phyloP scores from a whole-genome alignment of 2,113 vertebrate genomes.

The Donacobius atricapilla region DNA sequence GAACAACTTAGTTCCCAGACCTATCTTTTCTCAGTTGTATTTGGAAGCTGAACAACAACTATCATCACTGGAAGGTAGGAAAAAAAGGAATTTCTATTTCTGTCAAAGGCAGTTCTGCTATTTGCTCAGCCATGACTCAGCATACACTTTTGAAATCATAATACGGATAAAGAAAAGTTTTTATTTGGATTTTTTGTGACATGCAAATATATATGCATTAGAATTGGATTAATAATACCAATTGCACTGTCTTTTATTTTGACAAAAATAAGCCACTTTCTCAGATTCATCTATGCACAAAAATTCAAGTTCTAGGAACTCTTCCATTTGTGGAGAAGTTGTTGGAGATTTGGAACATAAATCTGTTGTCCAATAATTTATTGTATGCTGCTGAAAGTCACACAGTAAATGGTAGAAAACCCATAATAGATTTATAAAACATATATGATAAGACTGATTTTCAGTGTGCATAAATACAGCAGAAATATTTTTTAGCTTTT shows the following conservation, averaged over 20 bases:
- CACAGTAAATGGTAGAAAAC: not conserved
- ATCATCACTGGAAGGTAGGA: slow-evolving; percentile 81
- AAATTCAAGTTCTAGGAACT: not conserved
- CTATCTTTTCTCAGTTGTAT: slow-evolving; percentile 94
- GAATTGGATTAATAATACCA: not conserved
- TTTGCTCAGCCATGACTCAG: not conserved
- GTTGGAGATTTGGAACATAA: not conserved
- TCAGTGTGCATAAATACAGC: not conserved
- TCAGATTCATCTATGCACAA: not conserved
- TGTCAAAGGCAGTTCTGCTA: not conserved
- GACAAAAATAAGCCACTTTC: not conserved
- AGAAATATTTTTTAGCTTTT: not conserved
- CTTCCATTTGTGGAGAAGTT: not conserved
- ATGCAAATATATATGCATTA: not conserved
- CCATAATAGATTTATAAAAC: not conserved
- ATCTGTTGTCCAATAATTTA: not conserved
- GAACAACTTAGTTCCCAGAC: slow-evolving; percentile 86
- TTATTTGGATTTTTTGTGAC: not conserved
- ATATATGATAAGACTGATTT: not conserved
- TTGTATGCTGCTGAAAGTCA: not conserved
- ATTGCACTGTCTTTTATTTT: not conserved
- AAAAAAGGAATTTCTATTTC: not conserved
- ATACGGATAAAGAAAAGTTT: not conserved
- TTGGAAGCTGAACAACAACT: slow-evolving; percentile 88
- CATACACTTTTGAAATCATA: not conserved